Evolutionary conservation across 2,888 invertebrate species (phyloP), one percentile per base, ranked within the genome.

Genomic region (Brachyopa scutellaris): DNA sequence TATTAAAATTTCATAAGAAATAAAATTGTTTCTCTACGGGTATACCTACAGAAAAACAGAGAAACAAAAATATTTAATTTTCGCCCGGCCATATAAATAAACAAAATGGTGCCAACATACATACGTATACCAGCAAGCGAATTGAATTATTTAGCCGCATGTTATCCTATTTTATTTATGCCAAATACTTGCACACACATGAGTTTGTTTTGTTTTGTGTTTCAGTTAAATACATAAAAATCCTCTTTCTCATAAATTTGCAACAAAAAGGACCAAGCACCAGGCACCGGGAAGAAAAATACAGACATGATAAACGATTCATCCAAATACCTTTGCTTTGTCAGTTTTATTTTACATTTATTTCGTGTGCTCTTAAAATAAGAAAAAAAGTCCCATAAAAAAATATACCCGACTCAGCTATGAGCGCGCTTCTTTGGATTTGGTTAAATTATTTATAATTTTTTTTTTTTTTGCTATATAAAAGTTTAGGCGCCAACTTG

Each of bases 121-220:
- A 13, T n/a, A n/a, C n/a, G n/a, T n/a, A n/a, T n/a, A n/a, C n/a
- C 49, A 21, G 21, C 31, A 31, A 33, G 15, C 11, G 17, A 19
- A 72, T 45, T 72, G 62, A 62, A 72, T 72, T 72, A 72, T 72
- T 61, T 29, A 62, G 45, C 33, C 53, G 53, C 62, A 62, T 72
- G 72, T 53, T 62, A 72, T 72, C 42, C 62, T 72, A 21, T 62
- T 49, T 59, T 70, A 29, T 59, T 69, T 69, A 57, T 47, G 36
- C 55, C 15, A 38, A 61, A 64, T 36, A 45, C 45, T 55, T 42
- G 67, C 45, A 67, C 55, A 55, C 45, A 17, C n/a, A 29, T 15
- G 31, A 15, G 7, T n/a, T 23, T 36, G 2, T 38, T 17, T 29
- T 31, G 15, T 29, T 3, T 31, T 7, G 9, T 21, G 42, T 40